Evolutionary conservation across 2,113 vertebrate species (phyloP).

Genomic region (Carassius gibelio): DNA sequence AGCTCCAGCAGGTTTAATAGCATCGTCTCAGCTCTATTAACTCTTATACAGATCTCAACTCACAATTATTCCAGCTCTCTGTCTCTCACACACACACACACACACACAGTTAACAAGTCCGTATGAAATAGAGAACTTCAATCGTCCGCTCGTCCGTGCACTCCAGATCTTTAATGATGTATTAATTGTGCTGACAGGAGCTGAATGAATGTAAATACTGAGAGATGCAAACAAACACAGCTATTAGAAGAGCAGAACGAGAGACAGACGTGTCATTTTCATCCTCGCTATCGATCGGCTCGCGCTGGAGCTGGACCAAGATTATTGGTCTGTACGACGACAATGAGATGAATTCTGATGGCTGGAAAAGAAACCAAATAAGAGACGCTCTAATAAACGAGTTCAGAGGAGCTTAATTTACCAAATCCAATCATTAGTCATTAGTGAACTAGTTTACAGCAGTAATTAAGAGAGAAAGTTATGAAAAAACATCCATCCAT

Average conservation of each 20-base stretch:
- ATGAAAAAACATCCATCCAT: not conserved
- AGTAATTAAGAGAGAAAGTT: not conserved
- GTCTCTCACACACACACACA: constrained; percentile 41
- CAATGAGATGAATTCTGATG: not conserved
- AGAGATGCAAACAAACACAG: constrained; percentile 73
- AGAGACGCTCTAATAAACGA: too few species aligned
- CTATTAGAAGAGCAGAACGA: constrained; percentile 42
- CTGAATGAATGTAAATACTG: constrained; percentile 69
- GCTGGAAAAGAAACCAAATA: not conserved
- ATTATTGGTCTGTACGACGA: not conserved
- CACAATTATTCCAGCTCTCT: constrained; percentile 54
- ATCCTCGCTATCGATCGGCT: constrained; percentile 27
- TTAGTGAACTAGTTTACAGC: not conserved
- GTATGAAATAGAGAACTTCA: constrained; percentile 65
- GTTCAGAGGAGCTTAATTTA: too few species aligned
- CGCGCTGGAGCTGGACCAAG: too few species aligned
- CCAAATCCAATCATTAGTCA: too few species aligned
- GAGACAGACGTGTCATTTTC: not conserved
- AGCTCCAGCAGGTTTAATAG: constrained; percentile 75
- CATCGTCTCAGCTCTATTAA: constrained; percentile 77
- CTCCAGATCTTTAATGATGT: constrained; percentile 14
- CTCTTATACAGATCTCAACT: constrained; percentile 72
- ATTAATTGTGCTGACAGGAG: constrained; percentile 66
- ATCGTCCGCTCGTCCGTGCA: not conserved
- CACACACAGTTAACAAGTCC: constrained; percentile 52